phyloP scores from a whole-genome alignment of 2,888 invertebrate genomes.

The Octonoba sinensis region DNA sequence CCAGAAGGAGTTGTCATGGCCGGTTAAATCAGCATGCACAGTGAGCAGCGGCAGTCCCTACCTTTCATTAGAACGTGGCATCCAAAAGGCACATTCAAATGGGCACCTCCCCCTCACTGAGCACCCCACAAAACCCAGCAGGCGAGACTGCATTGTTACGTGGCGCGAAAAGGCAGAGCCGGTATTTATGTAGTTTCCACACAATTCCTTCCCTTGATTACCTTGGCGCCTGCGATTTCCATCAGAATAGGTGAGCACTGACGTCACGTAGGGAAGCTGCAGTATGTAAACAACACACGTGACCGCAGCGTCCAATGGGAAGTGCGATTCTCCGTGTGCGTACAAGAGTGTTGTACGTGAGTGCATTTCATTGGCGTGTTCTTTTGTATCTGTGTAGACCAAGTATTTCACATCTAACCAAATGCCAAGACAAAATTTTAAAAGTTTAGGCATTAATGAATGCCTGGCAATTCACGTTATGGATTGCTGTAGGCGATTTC shows the following conservation, averaged over 20 bases:
- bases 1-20: slow-evolving; percentile 33
- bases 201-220: slow-evolving; percentile 60
- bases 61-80: slow-evolving; percentile 52
- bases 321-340: slow-evolving; percentile 1
- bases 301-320: slow-evolving; percentile 50
- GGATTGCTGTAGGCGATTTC: too few relatives aligned
- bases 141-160: slow-evolving; percentile 42
- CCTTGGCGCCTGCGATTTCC: slow-evolving; percentile 49
- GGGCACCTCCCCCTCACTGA: not conserved
- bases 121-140: not conserved
- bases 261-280: slow-evolving; percentile 41
- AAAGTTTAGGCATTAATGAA: too few relatives aligned
- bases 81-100: slow-evolving; percentile 45
- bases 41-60: slow-evolving; percentile 36
- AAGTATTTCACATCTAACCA: too few relatives aligned
- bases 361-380: slow-evolving; percentile 44
- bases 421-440: too few relatives aligned
- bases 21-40: slow-evolving; percentile 58
- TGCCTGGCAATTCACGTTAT: too few relatives aligned
- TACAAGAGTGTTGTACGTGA: slow-evolving; percentile 32
- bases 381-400: too few relatives aligned
- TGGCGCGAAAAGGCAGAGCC: slow-evolving; percentile 40
- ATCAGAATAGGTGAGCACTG: slow-evolving; percentile 60
- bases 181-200: slow-evolving; percentile 63
- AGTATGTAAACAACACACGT: slow-evolving; percentile 63